Evolutionary conservation across 2,888 invertebrate genomes (phyloP).

Genomic region (Rotaria magnacalcarata): DNA sequence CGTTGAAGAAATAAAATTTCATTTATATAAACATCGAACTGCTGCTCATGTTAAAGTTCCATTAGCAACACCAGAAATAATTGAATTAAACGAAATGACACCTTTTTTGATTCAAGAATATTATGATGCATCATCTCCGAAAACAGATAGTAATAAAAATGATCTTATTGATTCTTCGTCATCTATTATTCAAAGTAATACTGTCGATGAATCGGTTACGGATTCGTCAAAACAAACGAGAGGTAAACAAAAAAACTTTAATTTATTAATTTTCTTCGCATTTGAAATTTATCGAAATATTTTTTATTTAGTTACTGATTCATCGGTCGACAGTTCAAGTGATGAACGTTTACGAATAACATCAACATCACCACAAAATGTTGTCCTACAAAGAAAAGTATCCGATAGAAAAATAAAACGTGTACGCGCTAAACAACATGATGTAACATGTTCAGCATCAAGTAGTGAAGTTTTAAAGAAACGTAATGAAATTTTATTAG

Average conservation of each 20-base stretch:
- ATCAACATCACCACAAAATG: background rate
- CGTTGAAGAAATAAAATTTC: background rate
- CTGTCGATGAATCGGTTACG: background rate
- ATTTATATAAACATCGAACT: background rate
- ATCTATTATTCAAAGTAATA: background rate
- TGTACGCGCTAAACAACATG: background rate
- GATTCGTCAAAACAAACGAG: conserved; percentile 17
- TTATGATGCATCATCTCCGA: background rate
- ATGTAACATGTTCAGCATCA: background rate
- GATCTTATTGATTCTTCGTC: background rate
- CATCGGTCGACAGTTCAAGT: conserved; percentile 28
- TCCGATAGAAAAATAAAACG: conserved; percentile 23
- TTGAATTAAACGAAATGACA: conserved; percentile 26
- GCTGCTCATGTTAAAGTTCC: conserved; percentile 4
- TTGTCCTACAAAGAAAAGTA: background rate
- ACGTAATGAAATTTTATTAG: background rate
- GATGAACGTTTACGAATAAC: background rate
- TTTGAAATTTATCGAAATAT: background rate
- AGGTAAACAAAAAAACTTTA: background rate
- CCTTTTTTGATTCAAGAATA: background rate
- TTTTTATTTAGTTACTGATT: background rate
- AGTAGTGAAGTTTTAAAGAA: conserved; percentile 1
- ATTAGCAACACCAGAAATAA: conserved; percentile 34
- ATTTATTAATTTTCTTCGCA: background rate
- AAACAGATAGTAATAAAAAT: background rate